phyloP scores from a whole-genome alignment of 2,113 vertebrate species.

The Carassius carassius region DNA sequence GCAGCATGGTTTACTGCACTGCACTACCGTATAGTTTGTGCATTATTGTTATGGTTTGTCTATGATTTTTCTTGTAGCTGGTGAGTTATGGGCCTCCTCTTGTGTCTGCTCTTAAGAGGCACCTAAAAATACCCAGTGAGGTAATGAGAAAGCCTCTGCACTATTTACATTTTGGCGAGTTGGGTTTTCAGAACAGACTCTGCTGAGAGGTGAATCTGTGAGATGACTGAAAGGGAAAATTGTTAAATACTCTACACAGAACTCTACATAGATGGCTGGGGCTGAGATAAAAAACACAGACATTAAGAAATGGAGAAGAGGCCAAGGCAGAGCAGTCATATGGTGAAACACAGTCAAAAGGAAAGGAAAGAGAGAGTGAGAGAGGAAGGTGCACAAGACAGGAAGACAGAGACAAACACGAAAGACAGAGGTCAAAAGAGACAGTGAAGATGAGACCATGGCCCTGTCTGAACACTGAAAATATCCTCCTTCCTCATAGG shows the following conservation, averaged over 20 bases:
- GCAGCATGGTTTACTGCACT: neutral
- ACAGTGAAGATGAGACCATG: constrained; percentile 25
- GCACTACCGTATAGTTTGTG: constrained; percentile 33
- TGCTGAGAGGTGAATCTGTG: constrained; percentile 59
- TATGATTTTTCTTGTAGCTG: constrained; percentile 61
- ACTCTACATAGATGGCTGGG: neutral
- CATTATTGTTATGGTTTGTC: constrained; percentile 62
- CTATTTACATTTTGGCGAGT: constrained; percentile 75
- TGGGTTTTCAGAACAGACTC: constrained; percentile 54
- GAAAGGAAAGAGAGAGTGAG: constrained; percentile 19
- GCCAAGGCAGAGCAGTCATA: neutral
- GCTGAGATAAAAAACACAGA: constrained; percentile 2
- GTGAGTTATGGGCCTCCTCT: constrained; percentile 65
- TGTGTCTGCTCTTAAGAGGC: constrained; percentile 68
- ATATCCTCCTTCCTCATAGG: neutral
- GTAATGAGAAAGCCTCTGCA: constrained; percentile 74
- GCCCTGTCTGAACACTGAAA: neutral
- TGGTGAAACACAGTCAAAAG: constrained; percentile 15
- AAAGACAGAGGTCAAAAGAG: constrained; percentile 24
- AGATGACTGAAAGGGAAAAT: constrained; percentile 62
- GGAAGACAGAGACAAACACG: constrained; percentile 52
- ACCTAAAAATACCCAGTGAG: constrained; percentile 78
- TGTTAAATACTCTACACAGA: constrained; percentile 53
- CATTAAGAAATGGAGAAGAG: neutral
- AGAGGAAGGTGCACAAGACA: constrained; percentile 39